Conservation (phyloP, 2,113 vertebrate genomes). For the Raja brachyura region DNA sequence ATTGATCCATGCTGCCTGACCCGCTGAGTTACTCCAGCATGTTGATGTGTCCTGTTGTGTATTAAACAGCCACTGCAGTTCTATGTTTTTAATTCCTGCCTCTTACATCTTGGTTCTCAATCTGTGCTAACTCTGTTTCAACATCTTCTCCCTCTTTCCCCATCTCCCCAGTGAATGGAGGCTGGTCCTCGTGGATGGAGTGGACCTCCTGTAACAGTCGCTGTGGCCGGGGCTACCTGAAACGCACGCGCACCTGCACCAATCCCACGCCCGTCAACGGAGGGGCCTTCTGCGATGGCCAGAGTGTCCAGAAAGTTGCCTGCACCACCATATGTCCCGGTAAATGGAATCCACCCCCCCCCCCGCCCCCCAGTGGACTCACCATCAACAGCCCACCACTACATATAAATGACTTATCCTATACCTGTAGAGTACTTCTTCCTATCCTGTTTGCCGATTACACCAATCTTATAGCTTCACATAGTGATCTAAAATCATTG, state of each 20-base stretch:
- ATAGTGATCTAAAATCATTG: too few species aligned
- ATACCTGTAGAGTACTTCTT: too few species aligned
- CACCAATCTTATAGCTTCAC: too few species aligned
- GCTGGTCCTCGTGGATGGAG: slow-evolving; percentile 94
- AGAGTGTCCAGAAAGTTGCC: slow-evolving; percentile 79
- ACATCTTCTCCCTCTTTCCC: not conserved
- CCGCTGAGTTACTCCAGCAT: too few species aligned
- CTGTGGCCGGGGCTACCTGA: slow-evolving; percentile 85
- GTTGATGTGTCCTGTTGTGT: too few species aligned
- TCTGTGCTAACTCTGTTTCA: not conserved
- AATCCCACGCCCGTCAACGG: slow-evolving; percentile 90
- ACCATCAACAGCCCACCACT: not conserved
- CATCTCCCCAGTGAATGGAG: slow-evolving; percentile 73
- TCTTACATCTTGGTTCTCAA: not conserved
- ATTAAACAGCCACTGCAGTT: too few species aligned
- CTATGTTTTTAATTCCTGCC: too few species aligned
- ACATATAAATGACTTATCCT: too few species aligned
- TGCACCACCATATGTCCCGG: slow-evolving; percentile 88
- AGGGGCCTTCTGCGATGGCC: slow-evolving; percentile 83
- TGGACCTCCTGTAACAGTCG: slow-evolving; percentile 87
- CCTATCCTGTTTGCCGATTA: too few species aligned
- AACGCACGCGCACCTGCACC: slow-evolving; percentile 86
- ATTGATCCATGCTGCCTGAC: too few species aligned
- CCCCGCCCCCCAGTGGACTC: too few species aligned
- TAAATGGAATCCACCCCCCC: slow-evolving; percentile 45